Base-by-base conservation (phyloP, 2,888 invertebrate species). In the Caprella mutica region DNA sequence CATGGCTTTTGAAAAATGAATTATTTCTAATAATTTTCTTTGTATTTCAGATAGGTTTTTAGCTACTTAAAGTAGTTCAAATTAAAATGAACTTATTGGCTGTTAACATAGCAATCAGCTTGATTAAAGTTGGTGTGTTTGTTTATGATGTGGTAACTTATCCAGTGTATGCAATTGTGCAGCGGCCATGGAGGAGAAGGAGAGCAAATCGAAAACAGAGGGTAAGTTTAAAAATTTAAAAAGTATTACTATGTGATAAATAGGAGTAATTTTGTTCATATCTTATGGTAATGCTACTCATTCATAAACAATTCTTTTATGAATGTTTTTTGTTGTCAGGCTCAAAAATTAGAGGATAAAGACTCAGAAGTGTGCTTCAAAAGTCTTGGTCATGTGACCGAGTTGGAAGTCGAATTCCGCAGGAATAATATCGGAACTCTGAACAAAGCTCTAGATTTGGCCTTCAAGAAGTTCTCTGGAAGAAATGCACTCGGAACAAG, bases 111-210 rank as follows among this genome's bases (percentile, higher is more conserved):
- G 57, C 58, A 9, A 52, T 67, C 19, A 54, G 52, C 21, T 3
- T 68, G 4, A 60, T 74, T 19, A 70, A 70, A 48, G 67, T 68
- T 1, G 58, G 74, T 3, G 69, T 71, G 1, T 83, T 89, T 72
- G 80, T 93, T 66, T 91, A 85, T 76, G 93, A 94, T 74, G 80
- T 93, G 69, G 76, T 94, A 70, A 88, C 92, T 61, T 86, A 88
- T 76, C 89, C 94, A 61, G 81, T 93, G 27, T 93, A 91, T 76
- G 81, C 89, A 69, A 75, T 92, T 65, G 75, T 87, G 66, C 91
- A 91, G 75, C 79, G 84, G 70, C 91, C 92, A 61, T 92, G 91
- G 91, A 81, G 82, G 23, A 38, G 55, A 12, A 35, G 43, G 12
- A 46, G 29, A 9, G 46, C 51, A 23, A 59, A 55, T 29, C 50